Percentiles rank a stretch among this genome's conserved stretches.
Conservation (phyloP, 2,797 vertebrate species). For the Lycodopsis pacificus region DNA sequence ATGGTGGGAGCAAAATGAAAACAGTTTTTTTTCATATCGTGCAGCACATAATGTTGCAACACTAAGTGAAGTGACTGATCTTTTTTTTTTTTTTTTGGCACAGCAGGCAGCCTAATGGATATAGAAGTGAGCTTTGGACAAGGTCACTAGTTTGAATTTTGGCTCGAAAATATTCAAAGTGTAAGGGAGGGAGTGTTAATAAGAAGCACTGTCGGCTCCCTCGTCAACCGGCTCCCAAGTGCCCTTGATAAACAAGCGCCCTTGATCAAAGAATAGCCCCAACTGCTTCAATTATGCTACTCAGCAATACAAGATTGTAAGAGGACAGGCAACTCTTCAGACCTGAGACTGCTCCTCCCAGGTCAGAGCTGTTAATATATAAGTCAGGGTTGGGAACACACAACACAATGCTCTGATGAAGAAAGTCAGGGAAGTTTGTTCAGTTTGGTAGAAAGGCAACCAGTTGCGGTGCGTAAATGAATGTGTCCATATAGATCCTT, state of each 20-base stretch:
- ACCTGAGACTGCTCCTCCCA: background rate
- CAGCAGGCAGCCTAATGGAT: conserved; percentile 26
- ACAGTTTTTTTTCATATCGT: conserved; percentile 38
- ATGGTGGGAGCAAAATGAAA: conserved; percentile 42
- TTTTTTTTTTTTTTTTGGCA: conserved; percentile 38
- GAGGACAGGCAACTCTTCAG: background rate
- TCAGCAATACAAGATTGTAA: conserved; percentile 3
- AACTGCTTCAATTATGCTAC: conserved; percentile 23
- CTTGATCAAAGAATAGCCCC: conserved; percentile 42
- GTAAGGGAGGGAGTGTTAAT: conserved; percentile 19
- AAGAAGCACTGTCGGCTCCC: conserved; percentile 27
- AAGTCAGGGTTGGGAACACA: conserved; percentile 4
- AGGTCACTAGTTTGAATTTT: conserved; percentile 59
- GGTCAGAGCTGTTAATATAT: conserved; percentile 23
- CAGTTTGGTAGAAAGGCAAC: background rate
- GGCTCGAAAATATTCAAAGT: conserved; percentile 14
- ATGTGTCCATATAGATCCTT: background rate
- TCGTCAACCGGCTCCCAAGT: background rate
- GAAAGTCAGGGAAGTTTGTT: background rate
- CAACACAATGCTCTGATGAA: background rate
- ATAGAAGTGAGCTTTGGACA: conserved; percentile 40
- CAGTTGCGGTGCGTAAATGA: background rate
- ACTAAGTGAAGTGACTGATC: conserved; percentile 46
- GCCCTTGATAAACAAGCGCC: conserved; percentile 44
- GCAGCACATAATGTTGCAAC: conserved; percentile 37